Percentiles rank a stretch among this genome's conserved stretches.
Conservation (phyloP, 2,113 vertebrate genomes). For the Campylomormyrus tamandua region DNA sequence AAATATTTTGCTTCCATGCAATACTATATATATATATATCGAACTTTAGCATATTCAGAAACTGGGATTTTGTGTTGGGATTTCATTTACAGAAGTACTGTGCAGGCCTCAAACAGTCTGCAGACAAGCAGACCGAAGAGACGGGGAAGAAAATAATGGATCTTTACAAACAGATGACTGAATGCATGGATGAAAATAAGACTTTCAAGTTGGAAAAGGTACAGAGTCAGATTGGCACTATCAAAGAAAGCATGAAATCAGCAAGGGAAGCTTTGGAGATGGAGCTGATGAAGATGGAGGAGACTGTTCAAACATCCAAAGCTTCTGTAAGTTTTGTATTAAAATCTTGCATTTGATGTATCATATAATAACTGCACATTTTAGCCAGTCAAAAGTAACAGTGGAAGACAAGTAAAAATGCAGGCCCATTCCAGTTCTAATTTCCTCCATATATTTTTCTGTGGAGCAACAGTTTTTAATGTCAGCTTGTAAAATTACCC, state of each 20-base stretch:
- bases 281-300: conserved; percentile 66
- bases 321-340: conserved; percentile 21
- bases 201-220: conserved; percentile 87
- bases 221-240: conserved; percentile 87
- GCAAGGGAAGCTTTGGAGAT: conserved; percentile 76
- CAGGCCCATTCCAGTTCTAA: not conserved
- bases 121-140: conserved; percentile 81
- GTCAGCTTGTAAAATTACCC: not conserved
- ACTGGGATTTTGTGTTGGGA: not conserved
- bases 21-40: not conserved
- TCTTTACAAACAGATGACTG: conserved; percentile 80
- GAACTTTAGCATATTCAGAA: not conserved
- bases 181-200: conserved; percentile 85
- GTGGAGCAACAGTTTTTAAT: not conserved
- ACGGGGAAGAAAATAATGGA: conserved; percentile 79
- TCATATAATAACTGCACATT: not conserved
- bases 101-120: conserved; percentile 64
- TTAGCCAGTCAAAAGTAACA: not conserved
- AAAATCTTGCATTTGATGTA: not conserved
- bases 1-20: not conserved
- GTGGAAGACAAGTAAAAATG: not conserved
- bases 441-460: not conserved
- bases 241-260: conserved; percentile 80
- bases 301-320: conserved; percentile 23
- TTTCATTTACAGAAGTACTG: conserved; percentile 69